Evolutionary conservation across 2,888 invertebrate genomes (phyloP), one percentile per base, ranked within the genome.

Genomic region (Andrena praecox): DNA sequence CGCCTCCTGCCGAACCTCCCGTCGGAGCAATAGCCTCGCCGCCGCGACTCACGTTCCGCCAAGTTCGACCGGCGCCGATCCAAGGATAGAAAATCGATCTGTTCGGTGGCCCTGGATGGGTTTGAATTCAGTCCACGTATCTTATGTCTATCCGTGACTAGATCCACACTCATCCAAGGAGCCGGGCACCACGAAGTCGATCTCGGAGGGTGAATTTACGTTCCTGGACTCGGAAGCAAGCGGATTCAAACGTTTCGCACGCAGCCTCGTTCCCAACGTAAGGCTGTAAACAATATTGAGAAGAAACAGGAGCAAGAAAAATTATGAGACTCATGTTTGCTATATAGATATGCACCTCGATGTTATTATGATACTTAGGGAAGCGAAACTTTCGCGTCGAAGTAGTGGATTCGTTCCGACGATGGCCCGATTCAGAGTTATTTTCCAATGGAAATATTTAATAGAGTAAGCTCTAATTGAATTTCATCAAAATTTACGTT

Each of bases 131-230:
- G 96, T 96, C 95, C 96, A 96, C 96, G 96, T 96, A 95, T 94
- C 79, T 89, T 88, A 90, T 93, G 91, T 91, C 90, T 93, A 89
- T 94, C 95, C 96, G 96, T 96, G 96, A 96, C 96, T 96, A 96
- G 96, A 96, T 96, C 96, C 96, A 96, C 96, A 96, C 96, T 96
- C 96, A 96, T 96, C 96, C 96, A 96, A 95, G 95, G 96, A 95
- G 94, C 94, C 94, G 95, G 93, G 92, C 95, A 10, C 56, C 91
- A 72, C 74, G 64, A 64, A 79, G 27, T 50, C 66, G 63, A 73
- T 59, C 66, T 48, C 62, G 59, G 60, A 78, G 48, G 35, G 20
- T 63, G 27, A 63, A 66, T 35, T 42, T 42, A 50, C 56, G 74
- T 56, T 31, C 2, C 48, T 63, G 56, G 16, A 54, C 2, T 50